Evolutionary conservation across 2,797 vertebrate genomes (phyloP), one percentile per base, ranked within the genome.

Genomic region (Pampus argenteus): DNA sequence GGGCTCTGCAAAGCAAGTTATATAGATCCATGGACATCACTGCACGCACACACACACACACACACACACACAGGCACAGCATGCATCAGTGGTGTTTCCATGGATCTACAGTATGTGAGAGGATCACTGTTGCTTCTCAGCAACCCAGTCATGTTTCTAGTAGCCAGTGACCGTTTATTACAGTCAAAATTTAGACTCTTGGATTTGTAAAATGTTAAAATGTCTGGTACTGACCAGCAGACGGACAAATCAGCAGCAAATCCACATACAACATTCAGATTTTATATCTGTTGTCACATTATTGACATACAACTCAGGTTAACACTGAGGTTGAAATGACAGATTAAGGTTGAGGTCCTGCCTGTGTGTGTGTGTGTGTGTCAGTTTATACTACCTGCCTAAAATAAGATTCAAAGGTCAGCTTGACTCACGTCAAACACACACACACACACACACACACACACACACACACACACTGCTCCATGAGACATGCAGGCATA

Each of bases 381-480:
- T 57, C 55, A 45, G 64, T 55, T 50, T 36, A 49, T 13, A 65
- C 38, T 52, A 55, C 23, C 22, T 76, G 66, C 34, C 38, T 76
- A 51, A 56, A 76, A 87, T 71, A 34, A 74, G 25, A 89, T 78
- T 69, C 60, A 88, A 84, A 83, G 79, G 79, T 88, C 83, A 87
- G 74, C 25, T 66, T 69, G 54, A 54, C 51, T 74, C 20, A 26
- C 52, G 59, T 67, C 65, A 59, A 4, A 62, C 34, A 72, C 47
- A 56, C 69, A 54, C 56, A 40, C 47, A 38, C 45, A 26, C 34
- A 66, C 40, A 44, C 23, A 55, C 67, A 62, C 26, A 50, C 44
- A n/a, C 44, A 34, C 18, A 49, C 20, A 56, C 0, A 17, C 14
- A 64, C 5, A 59, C 60, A 74, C 51, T 26, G 20, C 48, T 38